Percentiles rank a stretch among this genome's conserved stretches.
Evolutionary conservation across 30 jellyfish, hydroid and myxozoan genomes (phyloP).

Genomic region (Pelagia noctiluca): DNA sequence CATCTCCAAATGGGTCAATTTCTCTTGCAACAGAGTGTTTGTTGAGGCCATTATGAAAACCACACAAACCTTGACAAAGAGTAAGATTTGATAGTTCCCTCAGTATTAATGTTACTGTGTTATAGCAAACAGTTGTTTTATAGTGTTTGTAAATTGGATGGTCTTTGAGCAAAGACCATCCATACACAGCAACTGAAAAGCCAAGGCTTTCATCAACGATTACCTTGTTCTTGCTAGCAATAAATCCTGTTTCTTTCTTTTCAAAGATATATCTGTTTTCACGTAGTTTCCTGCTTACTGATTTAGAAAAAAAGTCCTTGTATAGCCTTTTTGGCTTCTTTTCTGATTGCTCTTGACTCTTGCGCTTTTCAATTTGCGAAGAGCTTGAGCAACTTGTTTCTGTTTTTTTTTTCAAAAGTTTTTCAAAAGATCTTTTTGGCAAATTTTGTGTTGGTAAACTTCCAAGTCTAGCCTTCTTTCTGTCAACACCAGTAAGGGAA

Average conservation of each 20-base stretch:
- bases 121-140: no score
- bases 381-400: constrained; percentile 32
- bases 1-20: constrained; percentile 28
- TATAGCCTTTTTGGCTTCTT: constrained; percentile 44
- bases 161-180: no score
- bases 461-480: constrained; percentile 50
- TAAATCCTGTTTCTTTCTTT: constrained; percentile 15
- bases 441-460: constrained; percentile 44
- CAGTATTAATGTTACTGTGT: no score
- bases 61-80: constrained; percentile 26
- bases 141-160: no score
- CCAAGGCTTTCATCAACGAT: constrained; percentile 42
- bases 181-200: constrained; percentile 7
- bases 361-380: constrained; percentile 37
- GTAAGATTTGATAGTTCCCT: no score
- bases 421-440: constrained; percentile 32
- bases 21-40: constrained; percentile 28
- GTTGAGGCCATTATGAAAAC: constrained; percentile 34
- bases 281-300: not conserved
- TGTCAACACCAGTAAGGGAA: no score
- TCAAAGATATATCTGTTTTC: no score
- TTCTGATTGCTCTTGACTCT: constrained; percentile 29
- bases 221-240: constrained; percentile 9
- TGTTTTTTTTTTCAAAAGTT: no score
- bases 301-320: constrained; percentile 10